Conservation (phyloP, 1,140 invertebrate genomes). For the Thaumetopoea pityocampa region DNA sequence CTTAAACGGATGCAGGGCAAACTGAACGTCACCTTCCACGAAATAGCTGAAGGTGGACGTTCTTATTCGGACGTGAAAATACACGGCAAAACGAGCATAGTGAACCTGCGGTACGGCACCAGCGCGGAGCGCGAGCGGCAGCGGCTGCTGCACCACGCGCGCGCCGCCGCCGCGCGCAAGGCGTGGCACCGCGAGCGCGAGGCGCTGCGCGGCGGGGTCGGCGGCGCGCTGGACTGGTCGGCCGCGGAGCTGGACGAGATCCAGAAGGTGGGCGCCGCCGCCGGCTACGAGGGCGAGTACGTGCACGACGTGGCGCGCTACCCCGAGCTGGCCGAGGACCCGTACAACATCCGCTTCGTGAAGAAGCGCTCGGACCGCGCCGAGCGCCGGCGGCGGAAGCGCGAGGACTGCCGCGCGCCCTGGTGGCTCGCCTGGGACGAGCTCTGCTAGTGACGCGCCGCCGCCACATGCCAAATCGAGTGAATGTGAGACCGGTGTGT, state of each 20-base stretch:
- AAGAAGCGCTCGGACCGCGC: constrained; percentile 84
- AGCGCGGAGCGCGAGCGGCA: constrained; percentile 92
- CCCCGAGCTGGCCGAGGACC: constrained; percentile 95
- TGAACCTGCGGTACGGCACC: constrained; percentile 92
- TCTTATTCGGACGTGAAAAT: constrained; percentile 90
- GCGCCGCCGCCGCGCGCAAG: constrained; percentile 88
- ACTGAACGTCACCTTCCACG: constrained; percentile 95
- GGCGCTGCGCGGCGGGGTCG: constrained; percentile 84
- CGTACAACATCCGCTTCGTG: constrained; percentile 93
- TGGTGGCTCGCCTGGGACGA: constrained; percentile 65
- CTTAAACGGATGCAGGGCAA: constrained; percentile 92
- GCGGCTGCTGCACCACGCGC: constrained; percentile 91
- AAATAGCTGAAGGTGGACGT: constrained; percentile 83
- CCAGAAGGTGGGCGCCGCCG: constrained; percentile 86
- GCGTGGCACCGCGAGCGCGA: constrained; percentile 95
- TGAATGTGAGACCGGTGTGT: constrained; percentile 55
- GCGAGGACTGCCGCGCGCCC: constrained; percentile 51
- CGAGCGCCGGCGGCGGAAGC: constrained; percentile 80
- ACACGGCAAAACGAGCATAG: constrained; percentile 87
- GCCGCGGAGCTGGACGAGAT: constrained; percentile 91
- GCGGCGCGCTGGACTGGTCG: constrained; percentile 84
- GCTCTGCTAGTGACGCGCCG: constrained; percentile 65
- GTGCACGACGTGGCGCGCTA: constrained; percentile 92
- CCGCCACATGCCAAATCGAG: constrained; percentile 70
- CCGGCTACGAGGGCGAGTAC: constrained; percentile 93